These are phyloP conservation scores for Acestrorhynchus altus DNA, from an alignment of 2,797 vertebrate genomes.

Conservation along the genomic window DNA sequence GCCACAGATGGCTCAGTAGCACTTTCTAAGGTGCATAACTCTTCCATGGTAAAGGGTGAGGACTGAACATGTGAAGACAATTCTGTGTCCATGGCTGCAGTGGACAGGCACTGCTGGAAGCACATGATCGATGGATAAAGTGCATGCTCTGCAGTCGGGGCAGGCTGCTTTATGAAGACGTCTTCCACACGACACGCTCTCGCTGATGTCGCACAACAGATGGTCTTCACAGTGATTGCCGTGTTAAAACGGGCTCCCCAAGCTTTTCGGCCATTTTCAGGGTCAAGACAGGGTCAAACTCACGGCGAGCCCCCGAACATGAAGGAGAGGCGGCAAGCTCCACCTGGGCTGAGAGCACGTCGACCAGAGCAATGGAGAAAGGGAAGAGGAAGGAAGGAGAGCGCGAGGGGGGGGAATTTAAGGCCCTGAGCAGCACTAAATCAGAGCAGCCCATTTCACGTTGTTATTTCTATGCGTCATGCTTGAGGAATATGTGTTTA, in stretches of 20 bases:
- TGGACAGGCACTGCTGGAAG: conserved; percentile 73
- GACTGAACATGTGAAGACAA: conserved; percentile 78
- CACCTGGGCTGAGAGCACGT: conserved; percentile 4
- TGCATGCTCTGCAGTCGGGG: conserved; percentile 71
- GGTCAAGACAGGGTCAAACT: conserved; percentile 68
- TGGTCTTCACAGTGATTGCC: conserved; percentile 20
- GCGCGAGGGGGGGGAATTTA: conserved; percentile 71
- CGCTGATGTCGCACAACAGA: conserved; percentile 58
- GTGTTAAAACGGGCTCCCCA: conserved; percentile 50
- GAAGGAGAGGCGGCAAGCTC: conserved; percentile 7
- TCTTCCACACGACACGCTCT: conserved; percentile 49
- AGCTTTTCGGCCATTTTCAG: conserved; percentile 54
- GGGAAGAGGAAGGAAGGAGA: conserved; percentile 36
- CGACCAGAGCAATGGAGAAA: conserved; percentile 50
- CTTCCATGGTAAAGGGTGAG: conserved; percentile 57
- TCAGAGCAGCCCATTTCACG: conserved; percentile 74
- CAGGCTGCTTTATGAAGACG: conserved; percentile 58
- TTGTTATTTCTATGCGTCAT: conserved; percentile 79
- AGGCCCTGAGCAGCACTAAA: conserved; percentile 74
- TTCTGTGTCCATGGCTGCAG: conserved; percentile 74
- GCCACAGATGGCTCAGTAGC: conserved; percentile 15
- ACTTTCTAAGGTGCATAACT: conserved; percentile 72
- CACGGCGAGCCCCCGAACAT: not conserved
- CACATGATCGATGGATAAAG: conserved; percentile 76
- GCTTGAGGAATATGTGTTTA: conserved; percentile 81